phyloP scores from a whole-genome alignment of 2,113 vertebrate species.

The Takifugu bimaculatus region DNA sequence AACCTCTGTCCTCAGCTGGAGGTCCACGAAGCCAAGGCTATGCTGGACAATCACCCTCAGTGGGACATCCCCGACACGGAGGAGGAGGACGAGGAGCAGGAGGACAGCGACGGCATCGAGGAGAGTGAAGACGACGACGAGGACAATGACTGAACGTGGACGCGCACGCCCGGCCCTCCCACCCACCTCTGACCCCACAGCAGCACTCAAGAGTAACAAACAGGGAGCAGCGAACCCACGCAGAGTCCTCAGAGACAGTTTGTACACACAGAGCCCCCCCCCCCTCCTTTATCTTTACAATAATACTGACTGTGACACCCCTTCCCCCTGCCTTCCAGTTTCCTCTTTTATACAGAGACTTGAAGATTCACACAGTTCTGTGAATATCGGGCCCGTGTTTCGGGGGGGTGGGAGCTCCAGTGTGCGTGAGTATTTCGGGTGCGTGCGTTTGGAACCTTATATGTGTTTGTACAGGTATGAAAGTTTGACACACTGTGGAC shows the following conservation, averaged over 20 bases:
- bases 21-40: slow-evolving; percentile 96
- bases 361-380: slow-evolving; percentile 49
- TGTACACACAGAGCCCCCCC: slow-evolving; percentile 42
- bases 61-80: slow-evolving; percentile 94
- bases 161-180: not conserved
- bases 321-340: slow-evolving; percentile 2
- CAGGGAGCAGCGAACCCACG: slow-evolving; percentile 26
- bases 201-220: slow-evolving; percentile 30
- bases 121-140: slow-evolving; percentile 97
- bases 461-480: slow-evolving; percentile 61
- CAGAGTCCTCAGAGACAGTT: slow-evolving; percentile 40
- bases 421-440: slow-evolving; percentile 1
- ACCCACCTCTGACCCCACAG: slow-evolving; percentile 23
- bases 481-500: slow-evolving; percentile 57
- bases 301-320: slow-evolving; percentile 45
- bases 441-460: slow-evolving; percentile 43
- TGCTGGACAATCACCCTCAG: slow-evolving; percentile 96
- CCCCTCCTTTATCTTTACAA: slow-evolving; percentile 30
- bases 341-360: slow-evolving; percentile 62
- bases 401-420: not conserved
- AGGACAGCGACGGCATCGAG: slow-evolving; percentile 98
- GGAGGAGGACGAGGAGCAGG: slow-evolving; percentile 97
- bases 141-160: slow-evolving; percentile 81
- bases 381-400: slow-evolving; percentile 58
- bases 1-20: slow-evolving; percentile 79